Base-by-base conservation (phyloP, 2,888 invertebrate genomes). In the Ellobium chinense region DNA sequence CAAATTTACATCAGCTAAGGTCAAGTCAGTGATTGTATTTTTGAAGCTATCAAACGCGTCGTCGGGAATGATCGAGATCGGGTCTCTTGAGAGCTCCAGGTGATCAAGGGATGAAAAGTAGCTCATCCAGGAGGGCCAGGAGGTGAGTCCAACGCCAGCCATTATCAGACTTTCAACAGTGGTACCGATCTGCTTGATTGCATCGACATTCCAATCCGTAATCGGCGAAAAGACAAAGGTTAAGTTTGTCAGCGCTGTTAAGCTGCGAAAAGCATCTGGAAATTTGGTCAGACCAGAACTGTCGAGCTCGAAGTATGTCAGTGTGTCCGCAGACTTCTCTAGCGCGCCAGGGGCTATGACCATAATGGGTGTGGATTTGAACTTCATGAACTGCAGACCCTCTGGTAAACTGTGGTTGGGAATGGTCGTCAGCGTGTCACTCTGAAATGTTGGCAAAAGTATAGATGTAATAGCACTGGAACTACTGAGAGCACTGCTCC, bases 61-160 rank as follows among this genome's bases (percentile, higher is more conserved):
- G 1, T 70, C 56, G 21, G 56, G 56, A 21, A 70, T 56, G 2
- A 4, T 18, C 7, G 29, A 31, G 7, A 70, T 70, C 2, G 34
- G 14, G 12, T 9, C 27, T 12, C n/a, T 21, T 1, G 34, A 9
- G 18, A 70, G n/a, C 0, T 2, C 12, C 18, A 70, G 12, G 12
- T 54, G 34, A 1, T 34, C 34, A 9, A 70, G 27, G 1, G 31
- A 9, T 4, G 56, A 31, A 31, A 73, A 73, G n/a, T 60, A 39
- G 9, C 7, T n/a, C 18, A 73, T 73, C 73, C 73, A 73, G 14
- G 29, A 4, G 0, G 73, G 73, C 73, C 73, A 73, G 3, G 37
- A 0, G 1, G 36, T 37, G 24, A 72, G 7, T 0, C 12, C 7
- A n/a, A n/a, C 34, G 72, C 34, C 34, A 12, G 54, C 60, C 1